Evolutionary conservation across 2,113 vertebrate genomes (phyloP).

Genomic region (Otis tarda): DNA sequence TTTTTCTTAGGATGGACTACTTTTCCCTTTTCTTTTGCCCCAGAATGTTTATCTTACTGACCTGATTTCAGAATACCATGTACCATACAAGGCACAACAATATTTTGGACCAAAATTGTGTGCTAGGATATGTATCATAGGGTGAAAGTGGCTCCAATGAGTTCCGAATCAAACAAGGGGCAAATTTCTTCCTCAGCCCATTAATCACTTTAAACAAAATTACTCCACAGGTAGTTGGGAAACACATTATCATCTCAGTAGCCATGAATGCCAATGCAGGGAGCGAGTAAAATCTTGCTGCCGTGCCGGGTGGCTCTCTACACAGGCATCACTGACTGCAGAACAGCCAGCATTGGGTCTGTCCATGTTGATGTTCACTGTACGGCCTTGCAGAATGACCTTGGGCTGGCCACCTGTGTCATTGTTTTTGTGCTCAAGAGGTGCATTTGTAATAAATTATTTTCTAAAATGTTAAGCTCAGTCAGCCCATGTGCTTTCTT

Average conservation of each 20-base stretch:
- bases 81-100: not conserved
- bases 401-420: not conserved
- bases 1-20: not conserved
- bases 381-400: not conserved
- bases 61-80: not conserved
- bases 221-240: not conserved
- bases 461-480: not conserved
- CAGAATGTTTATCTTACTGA: not conserved
- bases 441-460: not conserved
- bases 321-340: not conserved
- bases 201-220: not conserved
- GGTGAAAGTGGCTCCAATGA: not conserved
- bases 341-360: not conserved
- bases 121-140: not conserved
- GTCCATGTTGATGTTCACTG: not conserved
- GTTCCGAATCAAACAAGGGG: not conserved
- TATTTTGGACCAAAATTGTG: not conserved
- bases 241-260: not conserved
- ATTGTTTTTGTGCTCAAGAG: not conserved
- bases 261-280: fast-evolving
- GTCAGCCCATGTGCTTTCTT: not conserved
- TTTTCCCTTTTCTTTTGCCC: not conserved
- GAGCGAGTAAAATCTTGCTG: not conserved
- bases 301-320: not conserved
- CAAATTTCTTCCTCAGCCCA: not conserved